Conservation (phyloP, 1,140 invertebrate species). For the Lepeophtheirus salmonis region DNA sequence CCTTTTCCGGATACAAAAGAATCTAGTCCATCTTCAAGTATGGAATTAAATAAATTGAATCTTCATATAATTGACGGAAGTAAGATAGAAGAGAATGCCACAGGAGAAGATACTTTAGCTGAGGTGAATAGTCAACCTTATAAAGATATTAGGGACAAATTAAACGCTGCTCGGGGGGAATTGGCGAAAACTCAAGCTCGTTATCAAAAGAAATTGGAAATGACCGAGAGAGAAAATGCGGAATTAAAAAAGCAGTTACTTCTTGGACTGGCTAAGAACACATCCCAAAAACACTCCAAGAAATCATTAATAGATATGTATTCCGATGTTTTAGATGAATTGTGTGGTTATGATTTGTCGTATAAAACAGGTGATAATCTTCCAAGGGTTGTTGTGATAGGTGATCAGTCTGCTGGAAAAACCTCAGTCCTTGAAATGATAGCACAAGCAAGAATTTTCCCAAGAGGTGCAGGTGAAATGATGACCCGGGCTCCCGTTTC, state of each 20-base stretch:
- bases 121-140: too few species aligned
- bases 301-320: conserved; percentile 97
- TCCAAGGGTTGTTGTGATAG: conserved; percentile 94
- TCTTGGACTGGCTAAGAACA: conserved; percentile 49
- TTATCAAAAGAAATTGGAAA: conserved; percentile 83
- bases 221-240: conserved; percentile 88
- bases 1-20: too few species aligned
- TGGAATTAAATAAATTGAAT: too few species aligned
- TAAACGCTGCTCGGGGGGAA: conserved; percentile 70
- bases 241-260: conserved; percentile 82
- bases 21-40: too few species aligned
- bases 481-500: conserved; percentile 73
- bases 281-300: conserved; percentile 48
- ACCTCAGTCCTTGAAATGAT: conserved; percentile 14
- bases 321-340: conserved; percentile 78
- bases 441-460: conserved; percentile 75
- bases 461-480: conserved; percentile 60
- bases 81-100: too few species aligned
- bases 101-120: too few species aligned
- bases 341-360: conserved; percentile 68
- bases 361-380: conserved; percentile 90
- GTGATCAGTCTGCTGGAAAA: conserved; percentile 55
- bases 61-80: too few species aligned
- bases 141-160: too few species aligned
- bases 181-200: conserved; percentile 73